Conservation (phyloP, 2,113 vertebrate species). For the Holacanthus passer region DNA sequence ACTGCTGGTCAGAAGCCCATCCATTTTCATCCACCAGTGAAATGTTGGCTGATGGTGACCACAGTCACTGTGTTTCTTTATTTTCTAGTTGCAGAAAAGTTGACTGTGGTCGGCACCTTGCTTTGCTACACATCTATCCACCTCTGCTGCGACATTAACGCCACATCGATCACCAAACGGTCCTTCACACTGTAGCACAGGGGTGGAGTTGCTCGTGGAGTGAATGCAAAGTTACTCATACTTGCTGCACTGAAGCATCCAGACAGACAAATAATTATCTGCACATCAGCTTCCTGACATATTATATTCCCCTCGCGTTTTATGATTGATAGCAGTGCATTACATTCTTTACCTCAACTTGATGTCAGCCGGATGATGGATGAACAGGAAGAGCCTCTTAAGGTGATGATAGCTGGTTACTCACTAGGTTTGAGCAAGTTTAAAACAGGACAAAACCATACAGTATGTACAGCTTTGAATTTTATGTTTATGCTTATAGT, state of each 20-base stretch:
- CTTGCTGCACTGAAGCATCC: conserved; percentile 61
- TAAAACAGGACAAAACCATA: neutral
- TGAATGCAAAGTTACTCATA: conserved; percentile 34
- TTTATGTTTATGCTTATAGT: neutral
- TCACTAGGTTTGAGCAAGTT: neutral
- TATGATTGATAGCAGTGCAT: neutral
- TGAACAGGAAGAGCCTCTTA: neutral
- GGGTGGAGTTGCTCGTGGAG: conserved; percentile 14
- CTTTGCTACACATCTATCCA: conserved; percentile 20
- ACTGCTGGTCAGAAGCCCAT: conserved; percentile 2
- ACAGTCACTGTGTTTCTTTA: conserved; percentile 47
- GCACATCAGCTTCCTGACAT: conserved; percentile 11
- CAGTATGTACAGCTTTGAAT: neutral
- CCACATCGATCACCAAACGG: conserved; percentile 5
- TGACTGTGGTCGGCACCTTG: conserved; percentile 14
- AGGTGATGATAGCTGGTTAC: conserved; percentile 13
- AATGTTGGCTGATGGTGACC: conserved; percentile 14
- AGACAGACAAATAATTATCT: neutral
- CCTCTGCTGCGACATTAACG: neutral
- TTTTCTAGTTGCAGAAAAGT: conserved; percentile 13
- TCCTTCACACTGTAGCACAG: conserved; percentile 1
- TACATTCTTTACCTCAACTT: conserved; percentile 28
- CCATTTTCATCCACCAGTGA: neutral
- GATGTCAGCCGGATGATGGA: conserved; percentile 15
- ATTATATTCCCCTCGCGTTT: neutral